Evolutionary conservation across 2,888 invertebrate species (phyloP), one percentile per base, ranked within the genome.

Genomic region (Helicoverpa assulta): DNA sequence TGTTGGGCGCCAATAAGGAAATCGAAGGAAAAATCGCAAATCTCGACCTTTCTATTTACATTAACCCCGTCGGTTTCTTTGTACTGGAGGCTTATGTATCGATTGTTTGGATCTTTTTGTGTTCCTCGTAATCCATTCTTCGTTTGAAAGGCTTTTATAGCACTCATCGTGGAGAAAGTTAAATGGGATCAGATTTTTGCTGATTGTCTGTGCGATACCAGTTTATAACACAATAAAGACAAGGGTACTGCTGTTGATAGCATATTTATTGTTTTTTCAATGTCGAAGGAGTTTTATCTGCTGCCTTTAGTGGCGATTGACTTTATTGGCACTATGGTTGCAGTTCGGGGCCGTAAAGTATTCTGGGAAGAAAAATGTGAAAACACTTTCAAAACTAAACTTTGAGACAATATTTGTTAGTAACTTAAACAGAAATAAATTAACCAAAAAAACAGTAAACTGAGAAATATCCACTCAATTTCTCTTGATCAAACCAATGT

Each of bases 1-100:
- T 53, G 60, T 70, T 16, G 29, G 47, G 57, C 59, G 70, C 54
- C 54, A 80, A 70, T 79, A 83, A 78, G 78, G 78, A 83, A 84
- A 76, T 76, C 26, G 52, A 18, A 59, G 66, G 52, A 69, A 69
- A 67, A 76, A 62, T 76, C 65, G 63, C 67, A 76, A 76, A 74
- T 61, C 54, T 63, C 67, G 66, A 76, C 72, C 72, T 73, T 76
- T 72, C 59, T 72, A 61, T 78, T 79, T 73, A 72, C 69, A 76
- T 75, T 77, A 74, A 71, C 76, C 64, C 69, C 56, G 57, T 53
- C 67, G 73, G 70, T 67, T 74, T 51, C 53, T 67, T 66, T 73
- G 59, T 77, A 58, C 33, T 43, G 64, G 26, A 29, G 37, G 62
- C 61, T 62, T 70, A 67, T 68, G 52, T 81, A 77, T 83, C 62